Percentiles rank a stretch among this genome's conserved stretches.
These are phyloP conservation scores for Passer montanus DNA, from an alignment of 2,113 vertebrate genomes.

Conservation along the genomic window DNA sequence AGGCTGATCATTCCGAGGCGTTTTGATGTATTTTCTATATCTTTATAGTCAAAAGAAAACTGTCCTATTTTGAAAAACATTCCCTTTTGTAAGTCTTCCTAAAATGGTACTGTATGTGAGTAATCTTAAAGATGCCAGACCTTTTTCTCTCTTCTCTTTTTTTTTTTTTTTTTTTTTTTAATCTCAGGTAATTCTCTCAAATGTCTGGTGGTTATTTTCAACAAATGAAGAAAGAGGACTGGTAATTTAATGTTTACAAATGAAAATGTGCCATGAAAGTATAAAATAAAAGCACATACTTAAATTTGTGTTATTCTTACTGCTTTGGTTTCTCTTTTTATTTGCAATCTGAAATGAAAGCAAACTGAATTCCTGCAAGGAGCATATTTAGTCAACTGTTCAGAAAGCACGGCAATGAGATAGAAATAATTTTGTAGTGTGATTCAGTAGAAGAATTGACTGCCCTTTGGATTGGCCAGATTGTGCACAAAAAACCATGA, in stretches of 20 bases:
- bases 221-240: neutral
- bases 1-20: conserved; percentile 10
- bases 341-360: neutral
- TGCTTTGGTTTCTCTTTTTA: neutral
- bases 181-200: conserved; percentile 58
- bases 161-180: neutral
- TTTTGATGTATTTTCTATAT: conserved; percentile 71
- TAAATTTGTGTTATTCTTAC: neutral
- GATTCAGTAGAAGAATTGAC: neutral
- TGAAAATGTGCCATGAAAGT: conserved; percentile 33
- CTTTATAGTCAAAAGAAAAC: conserved; percentile 64
- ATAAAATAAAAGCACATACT: conserved; percentile 66
- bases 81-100: conserved; percentile 63
- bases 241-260: conserved; percentile 50
- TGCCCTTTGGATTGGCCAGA: fast-evolving
- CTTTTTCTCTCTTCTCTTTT: neutral
- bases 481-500: neutral
- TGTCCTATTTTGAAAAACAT: conserved; percentile 58
- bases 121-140: conserved; percentile 25
- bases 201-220: conserved; percentile 41
- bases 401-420: neutral
- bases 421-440: neutral
- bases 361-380: neutral
- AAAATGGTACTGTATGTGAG: conserved; percentile 39
- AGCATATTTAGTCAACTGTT: neutral